Base-by-base conservation (phyloP, 1,140 invertebrate species). In the Eriocheir sinensis region DNA sequence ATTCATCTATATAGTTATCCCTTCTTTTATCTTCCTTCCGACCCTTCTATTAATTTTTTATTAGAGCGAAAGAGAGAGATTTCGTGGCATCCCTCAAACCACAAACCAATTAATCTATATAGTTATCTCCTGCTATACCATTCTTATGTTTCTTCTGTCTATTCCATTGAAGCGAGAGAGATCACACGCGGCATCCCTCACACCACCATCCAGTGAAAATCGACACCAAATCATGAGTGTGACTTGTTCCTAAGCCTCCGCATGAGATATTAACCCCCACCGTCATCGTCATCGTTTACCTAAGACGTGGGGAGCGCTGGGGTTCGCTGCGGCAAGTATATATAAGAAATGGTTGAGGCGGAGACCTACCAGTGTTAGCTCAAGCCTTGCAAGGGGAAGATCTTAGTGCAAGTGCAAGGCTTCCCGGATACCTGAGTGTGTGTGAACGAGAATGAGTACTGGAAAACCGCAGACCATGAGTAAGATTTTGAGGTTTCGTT, bases 61-160 rank as follows among this genome's bases (percentile, higher is more conserved):
- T n/a, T n/a, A 92, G 72, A 92, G 91, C 72, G 91, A 92, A 34
- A 30, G 15, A 83, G 38, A 0, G 40, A 91, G 4, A 91, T 8
- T 32, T 30, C 89, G 53, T 4, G 9, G 9, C 4, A 86, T 32
- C 3, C 32, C 85, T 32, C 60, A 88, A 36, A 36, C 30, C n/a
- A 88, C 6, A 30, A 38, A 34, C 6, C 12, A 30, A 32, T 21
- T 30, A 27, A 2, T 17, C 21, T 32, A 34, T 4, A 36, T 12
- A 30, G 6, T 30, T 27, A 38, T 88, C 4, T 36, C 32, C 36
- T 27, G 40, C 15, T 38, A 27, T 6, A 27, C 27, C 40, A 34
- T 88, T 34, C 40, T 32, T 30, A 36, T 27, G 4, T 21, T 38
- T 38, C 27, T n/a, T 38, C 27, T 34, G 30, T 88, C 0, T 38